Percentiles rank a stretch among this genome's conserved stretches.
Evolutionary conservation across 2,113 vertebrate genomes (phyloP).

Genomic region (Columbina picui): DNA sequence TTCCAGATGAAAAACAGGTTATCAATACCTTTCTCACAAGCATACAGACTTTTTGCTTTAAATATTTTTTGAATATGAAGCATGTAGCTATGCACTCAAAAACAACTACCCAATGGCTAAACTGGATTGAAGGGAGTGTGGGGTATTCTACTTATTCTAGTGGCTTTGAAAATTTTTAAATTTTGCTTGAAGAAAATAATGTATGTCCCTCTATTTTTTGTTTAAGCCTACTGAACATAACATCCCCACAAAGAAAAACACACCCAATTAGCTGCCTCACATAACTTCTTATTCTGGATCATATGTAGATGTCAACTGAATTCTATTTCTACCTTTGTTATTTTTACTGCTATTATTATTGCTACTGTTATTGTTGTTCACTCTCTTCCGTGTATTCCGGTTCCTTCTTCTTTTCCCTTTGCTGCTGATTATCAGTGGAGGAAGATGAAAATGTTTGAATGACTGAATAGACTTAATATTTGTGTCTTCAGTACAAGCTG

Average conservation of each 20-base stretch:
- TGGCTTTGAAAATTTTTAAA: neutral
- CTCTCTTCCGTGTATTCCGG: neutral
- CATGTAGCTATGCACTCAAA: neutral
- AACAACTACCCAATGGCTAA: neutral
- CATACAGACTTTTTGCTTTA: neutral
- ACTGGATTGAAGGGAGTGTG: neutral
- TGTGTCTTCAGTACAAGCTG: neutral
- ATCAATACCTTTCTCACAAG: neutral
- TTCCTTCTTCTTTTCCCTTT: neutral
- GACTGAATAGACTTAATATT: neutral
- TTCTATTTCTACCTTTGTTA: neutral
- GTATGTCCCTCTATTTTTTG: neutral
- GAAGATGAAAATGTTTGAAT: neutral
- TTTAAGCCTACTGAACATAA: neutral
- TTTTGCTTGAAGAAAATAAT: neutral
- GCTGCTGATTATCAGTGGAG: neutral
- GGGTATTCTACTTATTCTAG: neutral
- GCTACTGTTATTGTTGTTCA: neutral
- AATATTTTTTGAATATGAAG: neutral
- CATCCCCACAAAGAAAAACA: neutral
- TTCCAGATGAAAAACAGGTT: neutral
- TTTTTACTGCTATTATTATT: neutral
- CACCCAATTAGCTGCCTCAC: neutral
- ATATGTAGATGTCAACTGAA: neutral
- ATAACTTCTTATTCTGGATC: neutral